These are phyloP conservation scores for Hippasteria phrygiana DNA, from an alignment of 53 echinoderm and acorn worm species.

Conservation along the genomic window DNA sequence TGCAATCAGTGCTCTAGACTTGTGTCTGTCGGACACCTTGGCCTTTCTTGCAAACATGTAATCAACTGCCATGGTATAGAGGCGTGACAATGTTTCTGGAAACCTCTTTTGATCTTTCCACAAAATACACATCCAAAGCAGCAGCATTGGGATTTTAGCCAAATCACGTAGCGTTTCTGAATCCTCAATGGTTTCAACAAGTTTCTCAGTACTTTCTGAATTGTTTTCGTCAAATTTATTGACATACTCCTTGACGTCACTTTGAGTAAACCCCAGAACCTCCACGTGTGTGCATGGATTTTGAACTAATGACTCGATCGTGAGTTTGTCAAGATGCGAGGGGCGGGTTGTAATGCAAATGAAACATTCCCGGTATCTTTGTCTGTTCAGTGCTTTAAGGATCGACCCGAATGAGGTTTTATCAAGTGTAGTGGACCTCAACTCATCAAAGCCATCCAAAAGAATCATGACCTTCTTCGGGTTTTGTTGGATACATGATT, in stretches of 20 bases:
- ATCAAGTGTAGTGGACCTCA: not conserved
- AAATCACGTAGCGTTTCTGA: constrained; percentile 12
- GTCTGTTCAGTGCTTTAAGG: constrained; percentile 12
- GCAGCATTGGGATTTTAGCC: constrained; percentile 35
- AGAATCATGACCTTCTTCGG: constrained; percentile 10
- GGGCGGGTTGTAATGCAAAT: constrained; percentile 30
- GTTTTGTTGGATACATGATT: not conserved
- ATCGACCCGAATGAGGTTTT: constrained; percentile 8
- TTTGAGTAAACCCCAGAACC: constrained; percentile 24
- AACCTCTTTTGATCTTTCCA: constrained; percentile 13
- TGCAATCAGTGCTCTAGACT: not conserved
- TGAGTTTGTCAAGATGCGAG: constrained; percentile 31
- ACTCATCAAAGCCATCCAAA: constrained; percentile 49
- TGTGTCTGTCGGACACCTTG: not conserved
- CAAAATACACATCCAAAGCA: constrained; percentile 31
- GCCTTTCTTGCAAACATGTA: constrained; percentile 40
- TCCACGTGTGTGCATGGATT: constrained; percentile 18
- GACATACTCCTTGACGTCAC: constrained; percentile 3
- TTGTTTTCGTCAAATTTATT: constrained; percentile 4
- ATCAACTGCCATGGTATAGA: not conserved
- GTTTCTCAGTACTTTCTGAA: not conserved
- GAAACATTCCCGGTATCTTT: not conserved
- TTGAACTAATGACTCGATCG: not conserved
- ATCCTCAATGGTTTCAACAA: not conserved
- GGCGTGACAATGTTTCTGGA: constrained; percentile 23